Conservation (phyloP, 2,113 vertebrate genomes). For the Nyctereutes procyonoides region DNA sequence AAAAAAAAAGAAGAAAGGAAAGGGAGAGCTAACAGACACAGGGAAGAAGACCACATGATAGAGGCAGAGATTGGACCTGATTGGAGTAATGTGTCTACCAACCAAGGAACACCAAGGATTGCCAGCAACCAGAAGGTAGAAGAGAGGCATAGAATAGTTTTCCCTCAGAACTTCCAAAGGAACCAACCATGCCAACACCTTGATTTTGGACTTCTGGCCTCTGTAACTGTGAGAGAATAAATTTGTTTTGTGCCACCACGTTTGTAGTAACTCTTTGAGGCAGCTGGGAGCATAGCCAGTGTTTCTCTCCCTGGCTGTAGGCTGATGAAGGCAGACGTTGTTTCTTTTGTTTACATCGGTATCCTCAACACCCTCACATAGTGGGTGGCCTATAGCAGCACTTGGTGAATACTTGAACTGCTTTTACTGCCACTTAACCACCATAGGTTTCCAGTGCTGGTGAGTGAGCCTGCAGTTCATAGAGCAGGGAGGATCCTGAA, state of each 20-base stretch:
- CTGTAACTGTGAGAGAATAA: not conserved
- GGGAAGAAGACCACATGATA: not conserved
- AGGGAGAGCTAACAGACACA: not conserved
- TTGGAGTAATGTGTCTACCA: not conserved
- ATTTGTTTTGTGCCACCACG: not conserved
- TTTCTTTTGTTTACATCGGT: not conserved
- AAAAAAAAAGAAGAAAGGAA: not conserved
- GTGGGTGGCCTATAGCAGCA: no score
- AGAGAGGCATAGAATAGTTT: not conserved
- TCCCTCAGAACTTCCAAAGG: not conserved
- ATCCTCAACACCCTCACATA: not conserved
- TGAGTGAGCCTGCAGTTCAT: not conserved
- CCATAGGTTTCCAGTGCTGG: not conserved
- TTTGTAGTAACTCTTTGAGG: not conserved
- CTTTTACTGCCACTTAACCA: not conserved
- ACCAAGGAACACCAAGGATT: not conserved
- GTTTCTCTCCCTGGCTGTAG: not conserved
- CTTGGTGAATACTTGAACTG: not conserved
- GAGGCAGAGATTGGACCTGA: not conserved
- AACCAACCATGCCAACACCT: not conserved
- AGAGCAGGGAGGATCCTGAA: not conserved
- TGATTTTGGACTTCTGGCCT: not conserved
- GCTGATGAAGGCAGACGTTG: not conserved
- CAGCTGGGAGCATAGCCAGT: not conserved
- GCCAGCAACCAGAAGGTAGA: not conserved